Conservation (phyloP, 2,888 invertebrate genomes). For the Drosophila basisetae region DNA sequence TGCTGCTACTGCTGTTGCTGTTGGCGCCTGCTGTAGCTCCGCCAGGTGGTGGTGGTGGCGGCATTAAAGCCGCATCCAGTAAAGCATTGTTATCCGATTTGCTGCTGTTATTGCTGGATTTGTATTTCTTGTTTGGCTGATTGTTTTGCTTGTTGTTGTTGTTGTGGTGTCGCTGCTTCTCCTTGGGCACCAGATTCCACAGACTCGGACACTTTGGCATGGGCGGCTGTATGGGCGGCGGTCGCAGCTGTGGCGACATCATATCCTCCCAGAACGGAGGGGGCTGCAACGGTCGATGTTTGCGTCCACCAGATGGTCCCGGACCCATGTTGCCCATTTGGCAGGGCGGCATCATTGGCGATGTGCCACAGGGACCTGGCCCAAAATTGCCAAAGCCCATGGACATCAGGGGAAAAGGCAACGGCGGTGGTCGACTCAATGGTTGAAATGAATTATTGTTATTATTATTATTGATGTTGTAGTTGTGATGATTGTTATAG, state of each 20-base stretch:
- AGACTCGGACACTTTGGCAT: slow-evolving; percentile 71
- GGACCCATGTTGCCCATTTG: slow-evolving; percentile 34
- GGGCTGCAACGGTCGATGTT: slow-evolving; percentile 61
- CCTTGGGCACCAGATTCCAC: slow-evolving; percentile 70
- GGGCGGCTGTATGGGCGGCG: slow-evolving; percentile 71
- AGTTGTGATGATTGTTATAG: slow-evolving; percentile 24
- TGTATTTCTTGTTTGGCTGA: slow-evolving; percentile 43
- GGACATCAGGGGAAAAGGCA: slow-evolving; percentile 59
- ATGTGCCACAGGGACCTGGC: slow-evolving; percentile 40
- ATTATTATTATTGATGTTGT: slow-evolving; percentile 39
- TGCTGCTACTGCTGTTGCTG: slow-evolving; percentile 6
- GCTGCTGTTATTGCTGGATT: slow-evolving; percentile 12
- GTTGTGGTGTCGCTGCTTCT: slow-evolving; percentile 25
- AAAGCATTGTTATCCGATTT: slow-evolving; percentile 21
- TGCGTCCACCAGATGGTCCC: slow-evolving; percentile 16
- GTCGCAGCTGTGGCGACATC: slow-evolving; percentile 64
- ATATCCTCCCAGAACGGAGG: slow-evolving; percentile 75
- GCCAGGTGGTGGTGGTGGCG: slow-evolving; percentile 56
- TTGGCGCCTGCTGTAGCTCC: background rate
- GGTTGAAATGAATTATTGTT: slow-evolving; percentile 41
- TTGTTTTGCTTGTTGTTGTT: slow-evolving; percentile 29
- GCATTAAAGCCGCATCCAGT: slow-evolving; percentile 53
- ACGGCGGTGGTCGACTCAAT: slow-evolving; percentile 59
- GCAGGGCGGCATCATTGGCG: slow-evolving; percentile 39
- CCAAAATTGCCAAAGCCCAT: slow-evolving; percentile 62